Percentiles rank a stretch among this genome's conserved stretches.
phyloP scores from a whole-genome alignment of 2,113 vertebrate species.

The Megaleporinus macrocephalus region DNA sequence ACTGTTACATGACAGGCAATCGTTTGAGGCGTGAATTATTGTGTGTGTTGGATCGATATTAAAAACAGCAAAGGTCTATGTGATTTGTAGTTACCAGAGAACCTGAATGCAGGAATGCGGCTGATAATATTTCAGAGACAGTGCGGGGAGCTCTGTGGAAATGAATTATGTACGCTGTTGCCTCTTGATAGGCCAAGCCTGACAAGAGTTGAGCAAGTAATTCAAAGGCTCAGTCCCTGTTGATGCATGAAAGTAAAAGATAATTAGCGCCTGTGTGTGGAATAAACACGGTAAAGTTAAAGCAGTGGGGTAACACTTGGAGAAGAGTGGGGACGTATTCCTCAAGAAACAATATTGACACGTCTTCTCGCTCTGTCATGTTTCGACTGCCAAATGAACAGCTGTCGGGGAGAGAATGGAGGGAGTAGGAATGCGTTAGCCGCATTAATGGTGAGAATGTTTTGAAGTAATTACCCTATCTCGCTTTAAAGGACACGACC shows the following conservation, averaged over 20 bases:
- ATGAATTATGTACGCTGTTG: slow-evolving; percentile 52
- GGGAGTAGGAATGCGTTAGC: slow-evolving; percentile 40
- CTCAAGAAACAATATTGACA: slow-evolving; percentile 45
- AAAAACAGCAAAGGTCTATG: slow-evolving; percentile 12
- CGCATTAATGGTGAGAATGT: slow-evolving; percentile 56
- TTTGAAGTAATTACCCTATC: slow-evolving; percentile 60
- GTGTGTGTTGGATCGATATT: slow-evolving; percentile 32
- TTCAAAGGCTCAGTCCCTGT: slow-evolving; percentile 49
- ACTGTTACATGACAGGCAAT: slow-evolving; percentile 5
- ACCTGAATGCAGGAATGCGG: neutral
- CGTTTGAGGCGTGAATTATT: slow-evolving; percentile 14
- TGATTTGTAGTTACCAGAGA: slow-evolving; percentile 20
- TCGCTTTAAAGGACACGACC: slow-evolving; percentile 53
- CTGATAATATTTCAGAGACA: slow-evolving; percentile 36
- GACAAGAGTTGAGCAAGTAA: slow-evolving; percentile 56
- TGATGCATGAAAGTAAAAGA: slow-evolving; percentile 54
- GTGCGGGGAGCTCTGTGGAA: slow-evolving; percentile 44
- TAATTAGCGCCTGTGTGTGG: slow-evolving; percentile 52
- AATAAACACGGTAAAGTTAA: slow-evolving; percentile 50
- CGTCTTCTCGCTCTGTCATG: slow-evolving; percentile 20
- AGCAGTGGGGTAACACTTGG: slow-evolving; percentile 31
- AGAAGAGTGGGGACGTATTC: slow-evolving; percentile 28
- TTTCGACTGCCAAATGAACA: slow-evolving; percentile 39
- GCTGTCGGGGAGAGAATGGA: slow-evolving; percentile 39
- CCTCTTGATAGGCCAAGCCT: slow-evolving; percentile 46